Evolutionary conservation across 2,797 vertebrate species (phyloP).

Genomic region (Oreochromis mossambicus): DNA sequence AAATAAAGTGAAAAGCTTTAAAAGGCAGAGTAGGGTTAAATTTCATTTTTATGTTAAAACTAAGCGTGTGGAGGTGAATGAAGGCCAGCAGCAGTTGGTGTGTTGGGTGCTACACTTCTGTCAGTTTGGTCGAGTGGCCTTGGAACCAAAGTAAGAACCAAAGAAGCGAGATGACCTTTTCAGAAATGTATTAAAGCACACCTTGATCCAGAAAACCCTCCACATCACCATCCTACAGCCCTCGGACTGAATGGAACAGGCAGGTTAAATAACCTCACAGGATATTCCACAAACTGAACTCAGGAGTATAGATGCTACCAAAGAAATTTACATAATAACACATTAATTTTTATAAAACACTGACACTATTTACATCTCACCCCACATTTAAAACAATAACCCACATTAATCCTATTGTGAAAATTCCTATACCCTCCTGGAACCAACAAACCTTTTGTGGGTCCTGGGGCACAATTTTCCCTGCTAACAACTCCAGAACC

Average conservation of each 20-base stretch:
- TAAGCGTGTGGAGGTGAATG: background rate
- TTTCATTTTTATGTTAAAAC: background rate
- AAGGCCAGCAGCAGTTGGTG: background rate
- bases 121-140: background rate
- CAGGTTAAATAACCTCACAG: background rate
- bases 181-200: background rate
- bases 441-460: background rate
- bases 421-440: background rate
- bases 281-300: background rate
- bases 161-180: background rate
- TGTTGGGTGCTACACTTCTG: background rate
- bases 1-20: background rate
- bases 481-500: background rate
- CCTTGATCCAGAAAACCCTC: background rate
- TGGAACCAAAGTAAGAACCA: background rate
- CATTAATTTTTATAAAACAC: background rate
- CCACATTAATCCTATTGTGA: background rate
- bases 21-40: background rate
- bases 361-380: background rate
- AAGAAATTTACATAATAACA: background rate
- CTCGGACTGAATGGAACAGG: background rate
- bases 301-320: background rate
- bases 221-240: background rate
- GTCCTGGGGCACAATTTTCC: background rate
- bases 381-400: background rate